These are phyloP conservation scores for Linnaemya tessellans DNA, from an alignment of 2,888 invertebrate genomes.

Conservation along the genomic window DNA sequence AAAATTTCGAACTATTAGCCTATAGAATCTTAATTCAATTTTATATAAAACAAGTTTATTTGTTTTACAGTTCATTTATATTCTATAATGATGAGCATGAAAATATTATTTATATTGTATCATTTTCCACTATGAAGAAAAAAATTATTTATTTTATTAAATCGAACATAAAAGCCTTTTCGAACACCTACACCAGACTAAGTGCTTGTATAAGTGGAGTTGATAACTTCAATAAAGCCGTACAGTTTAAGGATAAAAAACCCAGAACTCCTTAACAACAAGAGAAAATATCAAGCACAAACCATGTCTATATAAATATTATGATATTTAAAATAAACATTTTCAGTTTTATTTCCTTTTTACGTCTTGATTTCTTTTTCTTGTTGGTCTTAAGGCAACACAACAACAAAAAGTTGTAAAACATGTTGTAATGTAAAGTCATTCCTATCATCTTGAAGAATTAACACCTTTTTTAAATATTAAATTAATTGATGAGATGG, in stretches of 20 bases:
- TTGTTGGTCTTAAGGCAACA: background rate
- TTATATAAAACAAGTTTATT: no score
- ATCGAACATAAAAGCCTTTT: no score
- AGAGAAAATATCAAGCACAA: slow-evolving; percentile 1
- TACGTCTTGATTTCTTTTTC: background rate
- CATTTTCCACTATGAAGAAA: no score
- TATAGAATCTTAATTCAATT: no score
- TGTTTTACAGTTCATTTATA: no score
- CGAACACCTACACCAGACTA: background rate
- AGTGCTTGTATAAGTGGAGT: background rate
- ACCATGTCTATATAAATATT: slow-evolving; percentile 19
- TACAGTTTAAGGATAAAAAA: background rate
- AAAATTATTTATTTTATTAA: no score
- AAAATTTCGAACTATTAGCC: no score
- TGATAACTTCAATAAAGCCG: background rate
- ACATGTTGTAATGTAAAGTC: slow-evolving; percentile 11
- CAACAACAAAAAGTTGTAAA: slow-evolving; percentile 9
- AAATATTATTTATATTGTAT: no score
- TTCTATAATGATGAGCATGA: no score
- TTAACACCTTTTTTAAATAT: slow-evolving; percentile 70
- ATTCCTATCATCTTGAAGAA: slow-evolving; percentile 37
- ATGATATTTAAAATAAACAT: slow-evolving; percentile 51
- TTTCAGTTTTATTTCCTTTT: slow-evolving; percentile 39
- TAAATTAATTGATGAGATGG: slow-evolving; percentile 65
- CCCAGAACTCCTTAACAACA: background rate